Evolutionary conservation across 2,888 invertebrate genomes (phyloP).

Genomic region (Endomychus coccineus): DNA sequence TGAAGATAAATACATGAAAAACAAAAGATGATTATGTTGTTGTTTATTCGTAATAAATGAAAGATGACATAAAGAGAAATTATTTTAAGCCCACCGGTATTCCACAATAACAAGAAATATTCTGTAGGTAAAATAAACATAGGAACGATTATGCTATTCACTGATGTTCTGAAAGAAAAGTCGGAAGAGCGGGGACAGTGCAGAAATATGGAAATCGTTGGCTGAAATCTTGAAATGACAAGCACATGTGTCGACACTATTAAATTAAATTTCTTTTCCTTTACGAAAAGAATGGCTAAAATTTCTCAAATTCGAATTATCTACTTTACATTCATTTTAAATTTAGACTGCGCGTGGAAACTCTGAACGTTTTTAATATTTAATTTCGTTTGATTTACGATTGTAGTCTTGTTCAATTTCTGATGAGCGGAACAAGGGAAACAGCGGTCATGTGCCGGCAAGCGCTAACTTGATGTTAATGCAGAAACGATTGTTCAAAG

Average conservation of each 20-base stretch:
- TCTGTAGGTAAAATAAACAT: no score
- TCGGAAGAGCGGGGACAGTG: slow-evolving; percentile 18
- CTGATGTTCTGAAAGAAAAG: slow-evolving; percentile 7
- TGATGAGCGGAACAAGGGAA: slow-evolving; percentile 25
- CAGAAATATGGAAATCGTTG: slow-evolving; percentile 37
- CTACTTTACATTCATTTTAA: slow-evolving; percentile 47
- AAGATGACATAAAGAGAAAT: no score
- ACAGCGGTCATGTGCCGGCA: slow-evolving; percentile 37
- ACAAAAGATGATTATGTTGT: no score
- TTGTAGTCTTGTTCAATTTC: slow-evolving; percentile 39
- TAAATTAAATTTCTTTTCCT: slow-evolving; percentile 45
- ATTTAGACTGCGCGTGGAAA: slow-evolving; percentile 43
- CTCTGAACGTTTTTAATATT: slow-evolving; percentile 46
- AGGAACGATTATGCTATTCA: slow-evolving; percentile 11
- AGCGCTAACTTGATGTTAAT: slow-evolving; percentile 44
- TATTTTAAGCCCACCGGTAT: no score
- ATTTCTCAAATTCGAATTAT: slow-evolving; percentile 47
- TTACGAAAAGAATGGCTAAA: slow-evolving; percentile 43
- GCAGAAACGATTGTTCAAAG: slow-evolving; percentile 41
- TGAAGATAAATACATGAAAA: no score
- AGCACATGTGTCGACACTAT: slow-evolving; percentile 44
- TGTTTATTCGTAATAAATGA: no score
- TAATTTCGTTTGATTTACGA: slow-evolving; percentile 48
- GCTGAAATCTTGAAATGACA: slow-evolving; percentile 43
- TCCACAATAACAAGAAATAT: no score